Evolutionary conservation across 2,797 vertebrate species (phyloP).

Genomic region (Myotis daubentonii): DNA sequence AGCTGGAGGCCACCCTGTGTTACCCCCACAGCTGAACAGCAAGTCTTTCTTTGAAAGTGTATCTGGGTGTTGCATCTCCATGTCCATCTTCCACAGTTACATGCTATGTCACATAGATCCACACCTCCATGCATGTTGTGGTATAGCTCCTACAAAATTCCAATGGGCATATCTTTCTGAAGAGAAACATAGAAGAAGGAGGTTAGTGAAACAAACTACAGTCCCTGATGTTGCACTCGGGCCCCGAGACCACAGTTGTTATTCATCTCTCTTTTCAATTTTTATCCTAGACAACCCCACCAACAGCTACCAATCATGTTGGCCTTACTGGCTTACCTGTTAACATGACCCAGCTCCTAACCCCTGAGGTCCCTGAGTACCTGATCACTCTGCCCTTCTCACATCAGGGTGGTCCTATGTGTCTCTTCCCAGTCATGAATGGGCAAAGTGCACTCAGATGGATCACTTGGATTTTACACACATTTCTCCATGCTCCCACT

Average conservation of each 20-base stretch:
- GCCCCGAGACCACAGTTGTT: background rate
- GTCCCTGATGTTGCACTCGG: background rate
- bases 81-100: background rate
- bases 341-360: background rate
- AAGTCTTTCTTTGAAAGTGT: constrained; percentile 5
- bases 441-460: background rate
- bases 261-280: background rate
- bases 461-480: background rate
- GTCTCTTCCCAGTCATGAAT: background rate
- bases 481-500: background rate
- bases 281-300: background rate
- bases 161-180: background rate
- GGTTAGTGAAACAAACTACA: background rate
- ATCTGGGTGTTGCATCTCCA: background rate
- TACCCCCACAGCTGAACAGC: background rate
- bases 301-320: background rate
- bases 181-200: background rate
- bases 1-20: background rate
- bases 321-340: background rate
- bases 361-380: background rate
- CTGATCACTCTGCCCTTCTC: background rate
- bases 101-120: background rate
- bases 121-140: background rate
- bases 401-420: background rate
- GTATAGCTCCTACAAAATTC: background rate